Evolutionary conservation across 2,113 vertebrate species (phyloP).

Genomic region (Bostrychus sinensis): DNA sequence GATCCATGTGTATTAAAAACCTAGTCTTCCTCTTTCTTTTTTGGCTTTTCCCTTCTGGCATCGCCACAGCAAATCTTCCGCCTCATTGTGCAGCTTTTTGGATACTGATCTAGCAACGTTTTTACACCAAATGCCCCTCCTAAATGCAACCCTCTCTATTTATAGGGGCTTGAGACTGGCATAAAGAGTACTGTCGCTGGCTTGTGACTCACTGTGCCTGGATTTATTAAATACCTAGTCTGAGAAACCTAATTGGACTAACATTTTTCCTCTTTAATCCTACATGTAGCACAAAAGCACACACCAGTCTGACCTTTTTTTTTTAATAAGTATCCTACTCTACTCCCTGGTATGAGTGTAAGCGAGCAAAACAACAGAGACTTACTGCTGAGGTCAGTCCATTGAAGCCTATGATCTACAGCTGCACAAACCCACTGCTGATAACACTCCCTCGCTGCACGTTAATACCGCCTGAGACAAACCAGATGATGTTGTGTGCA

Average conservation of each 20-base stretch:
- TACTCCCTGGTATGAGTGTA: not conserved
- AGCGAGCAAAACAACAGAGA: not conserved
- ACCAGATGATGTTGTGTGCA: not conserved
- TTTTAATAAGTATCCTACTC: not conserved
- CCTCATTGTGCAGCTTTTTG: too few relatives aligned
- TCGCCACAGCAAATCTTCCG: too few relatives aligned
- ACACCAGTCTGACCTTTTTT: not conserved
- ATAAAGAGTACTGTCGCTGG: too few relatives aligned
- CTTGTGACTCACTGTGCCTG: not conserved
- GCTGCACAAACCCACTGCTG: slow-evolving; percentile 38
- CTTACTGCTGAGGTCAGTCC: not conserved
- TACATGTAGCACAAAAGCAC: not conserved
- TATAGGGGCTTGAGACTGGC: too few relatives aligned
- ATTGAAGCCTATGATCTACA: slow-evolving; percentile 23
- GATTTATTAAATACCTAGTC: not conserved
- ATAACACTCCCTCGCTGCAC: slow-evolving; percentile 28
- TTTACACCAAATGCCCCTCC: too few relatives aligned
- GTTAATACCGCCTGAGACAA: slow-evolving; percentile 13
- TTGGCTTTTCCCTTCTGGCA: too few relatives aligned
- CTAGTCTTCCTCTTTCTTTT: too few relatives aligned
- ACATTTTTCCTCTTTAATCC: not conserved
- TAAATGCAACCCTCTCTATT: too few relatives aligned
- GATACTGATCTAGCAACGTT: too few relatives aligned
- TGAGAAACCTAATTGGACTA: not conserved
- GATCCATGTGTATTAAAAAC: too few relatives aligned